Evolutionary conservation across 2,888 invertebrate species (phyloP).

Genomic region (Pomacea canaliculata): DNA sequence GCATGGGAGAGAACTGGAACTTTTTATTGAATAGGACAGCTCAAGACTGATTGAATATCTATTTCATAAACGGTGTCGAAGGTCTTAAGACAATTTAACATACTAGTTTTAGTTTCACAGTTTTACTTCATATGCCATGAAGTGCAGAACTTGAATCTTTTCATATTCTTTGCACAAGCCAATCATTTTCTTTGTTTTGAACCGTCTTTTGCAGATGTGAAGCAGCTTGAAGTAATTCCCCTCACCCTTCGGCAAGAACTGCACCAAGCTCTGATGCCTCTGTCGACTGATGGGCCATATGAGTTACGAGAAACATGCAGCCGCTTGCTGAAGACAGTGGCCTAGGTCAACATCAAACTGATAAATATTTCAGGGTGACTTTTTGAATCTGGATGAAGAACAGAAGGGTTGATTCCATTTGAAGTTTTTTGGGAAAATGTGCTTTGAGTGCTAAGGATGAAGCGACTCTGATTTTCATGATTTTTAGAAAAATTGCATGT

Average conservation of each 20-base stretch:
- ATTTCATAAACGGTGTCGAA: background rate
- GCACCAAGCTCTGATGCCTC: slow-evolving; percentile 12
- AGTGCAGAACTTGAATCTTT: background rate
- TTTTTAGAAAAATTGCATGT: no score
- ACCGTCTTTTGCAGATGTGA: slow-evolving; percentile 9
- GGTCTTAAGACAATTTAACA: no score
- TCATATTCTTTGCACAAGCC: slow-evolving; percentile 6
- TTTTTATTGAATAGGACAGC: background rate
- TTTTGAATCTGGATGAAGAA: background rate
- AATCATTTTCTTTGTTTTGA: background rate
- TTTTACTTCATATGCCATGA: no score
- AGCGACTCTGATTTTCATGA: no score
- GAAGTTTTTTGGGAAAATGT: no score
- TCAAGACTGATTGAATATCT: no score
- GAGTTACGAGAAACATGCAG: slow-evolving; percentile 19
- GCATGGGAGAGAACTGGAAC: background rate
- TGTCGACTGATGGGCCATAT: slow-evolving; percentile 17
- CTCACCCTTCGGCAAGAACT: background rate
- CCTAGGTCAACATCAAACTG: background rate
- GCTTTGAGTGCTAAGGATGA: no score
- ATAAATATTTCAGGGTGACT: background rate
- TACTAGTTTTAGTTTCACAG: no score
- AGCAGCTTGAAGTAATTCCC: slow-evolving; percentile 10
- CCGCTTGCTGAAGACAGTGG: slow-evolving; percentile 10
- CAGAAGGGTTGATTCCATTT: no score